Conservation (phyloP, 2,888 invertebrate genomes). For the Entomobrya proxima region DNA sequence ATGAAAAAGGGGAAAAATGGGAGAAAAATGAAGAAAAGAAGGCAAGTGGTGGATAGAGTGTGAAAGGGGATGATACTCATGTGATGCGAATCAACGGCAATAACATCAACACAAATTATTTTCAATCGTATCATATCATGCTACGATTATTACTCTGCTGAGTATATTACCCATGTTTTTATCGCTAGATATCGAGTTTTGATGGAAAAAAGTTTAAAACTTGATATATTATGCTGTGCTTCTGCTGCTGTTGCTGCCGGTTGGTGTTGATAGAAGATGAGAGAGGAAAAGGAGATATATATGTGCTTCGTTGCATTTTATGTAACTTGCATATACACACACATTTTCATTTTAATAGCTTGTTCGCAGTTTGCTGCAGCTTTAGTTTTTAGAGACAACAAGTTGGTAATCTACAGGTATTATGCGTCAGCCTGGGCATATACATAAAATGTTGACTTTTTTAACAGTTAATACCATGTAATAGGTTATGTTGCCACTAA, state of each 20-base stretch:
- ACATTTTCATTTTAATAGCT: not conserved
- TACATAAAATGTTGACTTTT: too few species aligned
- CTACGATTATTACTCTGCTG: not conserved
- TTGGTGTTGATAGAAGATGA: not conserved
- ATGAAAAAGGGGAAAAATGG: not conserved
- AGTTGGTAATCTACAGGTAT: too few species aligned
- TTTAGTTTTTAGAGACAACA: too few species aligned
- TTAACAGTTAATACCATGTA: too few species aligned
- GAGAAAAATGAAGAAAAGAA: not conserved
- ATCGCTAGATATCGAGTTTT: not conserved
- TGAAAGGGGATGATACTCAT: constrained; percentile 1
- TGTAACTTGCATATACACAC: not conserved
- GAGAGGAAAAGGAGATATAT: not conserved
- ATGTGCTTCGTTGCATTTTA: not conserved
- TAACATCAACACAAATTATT: constrained; percentile 5
- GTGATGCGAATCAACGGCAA: not conserved
- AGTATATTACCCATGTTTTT: not conserved
- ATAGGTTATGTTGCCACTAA: too few species aligned
- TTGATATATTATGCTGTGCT: too few species aligned
- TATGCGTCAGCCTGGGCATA: too few species aligned
- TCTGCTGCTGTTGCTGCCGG: too few species aligned
- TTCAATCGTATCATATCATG: not conserved
- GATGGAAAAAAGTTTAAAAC: not conserved
- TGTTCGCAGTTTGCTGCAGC: not conserved
- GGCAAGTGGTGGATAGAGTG: not conserved